These are phyloP conservation scores for Athripsodes cinereus DNA, from an alignment of 2,888 invertebrate species.

Conservation along the genomic window DNA sequence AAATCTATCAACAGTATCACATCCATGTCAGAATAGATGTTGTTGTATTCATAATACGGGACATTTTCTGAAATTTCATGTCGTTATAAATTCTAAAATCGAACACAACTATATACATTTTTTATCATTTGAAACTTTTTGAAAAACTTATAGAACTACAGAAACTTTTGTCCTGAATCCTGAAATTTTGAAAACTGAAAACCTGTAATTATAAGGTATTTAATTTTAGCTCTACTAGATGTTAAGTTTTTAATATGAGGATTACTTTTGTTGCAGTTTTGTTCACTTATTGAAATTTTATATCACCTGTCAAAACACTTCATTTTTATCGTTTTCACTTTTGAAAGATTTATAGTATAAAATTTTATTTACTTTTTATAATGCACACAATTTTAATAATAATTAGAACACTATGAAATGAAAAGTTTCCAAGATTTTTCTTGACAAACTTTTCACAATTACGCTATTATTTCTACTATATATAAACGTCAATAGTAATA, in stretches of 20 bases:
- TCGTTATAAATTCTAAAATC: no score
- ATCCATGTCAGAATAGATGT: no score
- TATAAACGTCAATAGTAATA: neutral
- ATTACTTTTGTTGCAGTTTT: neutral
- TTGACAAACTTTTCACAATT: no score
- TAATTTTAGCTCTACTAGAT: neutral
- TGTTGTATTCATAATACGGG: no score
- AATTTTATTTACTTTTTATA: neutral
- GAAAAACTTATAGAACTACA: no score
- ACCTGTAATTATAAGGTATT: neutral
- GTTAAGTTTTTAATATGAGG: neutral
- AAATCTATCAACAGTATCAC: conserved; percentile 10
- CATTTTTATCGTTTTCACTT: neutral
- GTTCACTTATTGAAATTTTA: neutral
- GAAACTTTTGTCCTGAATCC: neutral
- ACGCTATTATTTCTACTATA: neutral
- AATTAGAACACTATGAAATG: neutral
- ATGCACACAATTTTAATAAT: neutral
- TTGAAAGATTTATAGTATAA: no score
- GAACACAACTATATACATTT: no score
- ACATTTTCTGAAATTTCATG: no score
- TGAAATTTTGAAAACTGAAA: neutral
- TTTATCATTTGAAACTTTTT: no score
- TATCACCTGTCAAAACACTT: conserved; percentile 1
- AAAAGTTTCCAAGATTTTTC: neutral